Conservation (phyloP, 2,113 vertebrate species). For the Perca flavescens region DNA sequence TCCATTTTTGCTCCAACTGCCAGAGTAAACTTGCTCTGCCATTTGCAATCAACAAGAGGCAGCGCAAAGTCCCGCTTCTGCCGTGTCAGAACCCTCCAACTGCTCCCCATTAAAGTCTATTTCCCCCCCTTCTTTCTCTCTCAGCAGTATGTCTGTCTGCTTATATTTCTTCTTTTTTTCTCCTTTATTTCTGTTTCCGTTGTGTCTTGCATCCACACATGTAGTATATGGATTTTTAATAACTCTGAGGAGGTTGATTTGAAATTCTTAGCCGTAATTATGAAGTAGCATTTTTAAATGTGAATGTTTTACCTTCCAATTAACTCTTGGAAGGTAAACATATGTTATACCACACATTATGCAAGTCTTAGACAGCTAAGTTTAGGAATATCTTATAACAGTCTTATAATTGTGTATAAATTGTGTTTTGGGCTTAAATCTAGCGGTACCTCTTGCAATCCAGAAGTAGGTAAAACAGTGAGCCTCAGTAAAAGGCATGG, state of each 20-base stretch:
- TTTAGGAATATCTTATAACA: not conserved
- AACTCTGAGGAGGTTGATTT: not conserved
- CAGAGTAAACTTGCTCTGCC: slow-evolving; percentile 85
- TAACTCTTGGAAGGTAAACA: not conserved
- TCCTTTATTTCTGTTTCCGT: slow-evolving; percentile 5
- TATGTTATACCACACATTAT: not conserved
- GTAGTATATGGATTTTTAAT: not conserved
- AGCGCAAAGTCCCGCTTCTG: slow-evolving; percentile 69
- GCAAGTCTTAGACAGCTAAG: not conserved
- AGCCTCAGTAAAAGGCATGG: not conserved
- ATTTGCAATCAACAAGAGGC: slow-evolving; percentile 79
- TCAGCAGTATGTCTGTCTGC: slow-evolving; percentile 26
- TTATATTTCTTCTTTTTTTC: slow-evolving; percentile 25
- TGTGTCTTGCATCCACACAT: not conserved
- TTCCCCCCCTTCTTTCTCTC: slow-evolving; percentile 10
- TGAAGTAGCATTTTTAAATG: not conserved
- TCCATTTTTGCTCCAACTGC: slow-evolving; percentile 82
- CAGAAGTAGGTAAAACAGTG: not conserved
- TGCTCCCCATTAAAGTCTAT: slow-evolving; percentile 48
- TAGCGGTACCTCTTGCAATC: not conserved
- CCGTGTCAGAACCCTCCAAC: slow-evolving; percentile 68
- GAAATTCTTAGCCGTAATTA: not conserved
- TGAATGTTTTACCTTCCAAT: not conserved
- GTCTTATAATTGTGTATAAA: not conserved
- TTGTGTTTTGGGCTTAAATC: not conserved